A percentile compares a stretch with the other conserved stretches of the same genome.
Conservation (phyloP, 1,140 invertebrate species). For the Drosophila rhopaloa region DNA sequence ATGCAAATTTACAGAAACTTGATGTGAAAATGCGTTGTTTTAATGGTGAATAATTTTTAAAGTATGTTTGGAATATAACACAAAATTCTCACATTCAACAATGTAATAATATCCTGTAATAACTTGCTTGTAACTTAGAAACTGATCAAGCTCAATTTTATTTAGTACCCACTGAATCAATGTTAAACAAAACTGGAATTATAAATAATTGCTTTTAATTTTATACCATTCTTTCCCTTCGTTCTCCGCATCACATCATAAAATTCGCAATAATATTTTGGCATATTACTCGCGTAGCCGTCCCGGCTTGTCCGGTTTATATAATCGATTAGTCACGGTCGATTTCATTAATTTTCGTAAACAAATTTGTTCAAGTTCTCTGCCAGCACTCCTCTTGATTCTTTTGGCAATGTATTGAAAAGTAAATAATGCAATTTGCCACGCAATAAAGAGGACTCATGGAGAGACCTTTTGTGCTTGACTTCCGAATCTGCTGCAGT, state of each 20-base stretch:
- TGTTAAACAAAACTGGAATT: not conserved
- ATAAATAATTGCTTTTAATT: conserved; percentile 69
- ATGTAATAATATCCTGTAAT: too few species aligned
- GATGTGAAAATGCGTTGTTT: too few species aligned
- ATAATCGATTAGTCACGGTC: conserved; percentile 69
- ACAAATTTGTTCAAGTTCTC: conserved; percentile 67
- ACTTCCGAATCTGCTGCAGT: conserved; percentile 54
- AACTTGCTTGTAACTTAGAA: too few species aligned
- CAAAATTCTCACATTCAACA: too few species aligned
- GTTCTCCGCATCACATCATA: not conserved
- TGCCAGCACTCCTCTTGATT: conserved; percentile 2
- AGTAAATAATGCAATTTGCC: conserved; percentile 76
- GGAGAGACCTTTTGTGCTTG: conserved; percentile 46
- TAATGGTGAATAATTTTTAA: too few species aligned
- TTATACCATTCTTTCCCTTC: not conserved
- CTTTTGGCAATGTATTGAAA: conserved; percentile 66
- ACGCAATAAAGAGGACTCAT: conserved; percentile 37
- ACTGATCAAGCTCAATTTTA: too few species aligned
- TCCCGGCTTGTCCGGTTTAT: conserved; percentile 15
- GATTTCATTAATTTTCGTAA: conserved; percentile 77
- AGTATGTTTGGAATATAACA: too few species aligned
- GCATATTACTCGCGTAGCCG: conserved; percentile 27
- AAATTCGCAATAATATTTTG: conserved; percentile 46
- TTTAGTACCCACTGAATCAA: not conserved
- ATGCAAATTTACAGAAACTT: too few species aligned